Conservation (phyloP, 2,113 vertebrate species). For the Odontesthes bonariensis region DNA sequence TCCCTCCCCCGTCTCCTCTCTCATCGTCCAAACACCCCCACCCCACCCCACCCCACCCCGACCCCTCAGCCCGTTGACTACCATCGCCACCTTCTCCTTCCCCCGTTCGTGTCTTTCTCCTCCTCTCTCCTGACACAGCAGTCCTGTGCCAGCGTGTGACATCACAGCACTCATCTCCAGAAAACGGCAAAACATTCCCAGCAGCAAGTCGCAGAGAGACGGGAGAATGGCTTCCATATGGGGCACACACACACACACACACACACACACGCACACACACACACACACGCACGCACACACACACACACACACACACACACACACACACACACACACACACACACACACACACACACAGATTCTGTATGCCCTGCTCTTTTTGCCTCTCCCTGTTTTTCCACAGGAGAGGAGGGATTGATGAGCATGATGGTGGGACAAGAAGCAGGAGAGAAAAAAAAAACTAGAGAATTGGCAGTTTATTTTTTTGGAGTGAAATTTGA, state of each 20-base stretch:
- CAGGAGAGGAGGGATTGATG: slow-evolving; percentile 12
- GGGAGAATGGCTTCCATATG: slow-evolving; percentile 75
- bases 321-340: no score
- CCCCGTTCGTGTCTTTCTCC: slow-evolving; percentile 28
- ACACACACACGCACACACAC: no score
- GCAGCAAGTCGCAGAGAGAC: slow-evolving; percentile 30
- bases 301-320: no score
- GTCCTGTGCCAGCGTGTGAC: slow-evolving; percentile 70
- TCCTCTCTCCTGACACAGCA: slow-evolving; percentile 73
- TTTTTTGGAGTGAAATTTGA: slow-evolving; percentile 43
- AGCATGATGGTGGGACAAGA: slow-evolving; percentile 29
- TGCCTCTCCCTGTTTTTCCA: slow-evolving; percentile 38
- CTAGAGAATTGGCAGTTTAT: slow-evolving; percentile 48
- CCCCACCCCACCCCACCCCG: not conserved
- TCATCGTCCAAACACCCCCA: not conserved
- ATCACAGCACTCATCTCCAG: slow-evolving; percentile 73
- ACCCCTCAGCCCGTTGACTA: not conserved
- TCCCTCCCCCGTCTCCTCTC: slow-evolving; percentile 18
- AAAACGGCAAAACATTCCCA: slow-evolving; percentile 66
- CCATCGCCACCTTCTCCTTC: slow-evolving; percentile 13
- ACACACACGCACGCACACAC: no score
- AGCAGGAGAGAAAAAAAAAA: slow-evolving; percentile 38
- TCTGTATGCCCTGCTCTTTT: not conserved
- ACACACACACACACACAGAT: slow-evolving; percentile 1
- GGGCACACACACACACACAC: slow-evolving; percentile 11